Percentiles rank a stretch among this genome's conserved stretches.
Evolutionary conservation across 2,113 vertebrate genomes (phyloP).

Genomic region (Tylochromis polylepis): DNA sequence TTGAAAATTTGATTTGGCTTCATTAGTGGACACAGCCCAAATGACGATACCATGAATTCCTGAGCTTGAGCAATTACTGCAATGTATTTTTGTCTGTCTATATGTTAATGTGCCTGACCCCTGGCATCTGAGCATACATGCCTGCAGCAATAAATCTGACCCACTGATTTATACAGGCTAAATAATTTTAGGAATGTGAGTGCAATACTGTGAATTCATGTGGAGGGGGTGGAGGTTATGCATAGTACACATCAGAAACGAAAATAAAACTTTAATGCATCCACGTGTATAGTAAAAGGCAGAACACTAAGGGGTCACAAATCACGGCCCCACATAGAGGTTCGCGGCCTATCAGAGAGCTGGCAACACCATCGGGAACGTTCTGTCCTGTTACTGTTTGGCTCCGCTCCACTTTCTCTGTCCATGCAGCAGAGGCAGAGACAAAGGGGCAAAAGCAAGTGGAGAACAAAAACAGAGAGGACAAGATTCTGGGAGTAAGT

Average conservation of each 20-base stretch:
- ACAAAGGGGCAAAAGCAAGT: not conserved
- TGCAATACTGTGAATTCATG: not conserved
- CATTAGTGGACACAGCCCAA: not conserved
- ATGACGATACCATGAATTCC: not conserved
- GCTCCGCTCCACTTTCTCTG: not conserved
- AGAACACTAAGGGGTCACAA: not conserved
- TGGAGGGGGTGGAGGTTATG: not conserved
- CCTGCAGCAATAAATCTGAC: not conserved
- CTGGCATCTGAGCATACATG: not conserved
- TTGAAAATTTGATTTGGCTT: not conserved
- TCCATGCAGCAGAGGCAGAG: not conserved
- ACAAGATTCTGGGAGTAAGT: not conserved
- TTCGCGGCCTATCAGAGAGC: not conserved
- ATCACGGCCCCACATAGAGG: not conserved
- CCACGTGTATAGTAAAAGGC: not conserved
- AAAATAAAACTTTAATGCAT: not conserved
- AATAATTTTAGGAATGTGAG: not conserved
- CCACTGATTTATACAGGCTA: not conserved
- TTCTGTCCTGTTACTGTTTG: constrained; percentile 11
- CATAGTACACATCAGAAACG: not conserved
- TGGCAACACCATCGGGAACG: constrained; percentile 9
- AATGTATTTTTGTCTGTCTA: not conserved
- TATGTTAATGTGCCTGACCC: not conserved
- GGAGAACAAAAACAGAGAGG: not conserved
- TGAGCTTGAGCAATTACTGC: not conserved